Evolutionary conservation across 2,888 invertebrate genomes (phyloP), one percentile per base, ranked within the genome.

Genomic region (Emmelina monodactyla): DNA sequence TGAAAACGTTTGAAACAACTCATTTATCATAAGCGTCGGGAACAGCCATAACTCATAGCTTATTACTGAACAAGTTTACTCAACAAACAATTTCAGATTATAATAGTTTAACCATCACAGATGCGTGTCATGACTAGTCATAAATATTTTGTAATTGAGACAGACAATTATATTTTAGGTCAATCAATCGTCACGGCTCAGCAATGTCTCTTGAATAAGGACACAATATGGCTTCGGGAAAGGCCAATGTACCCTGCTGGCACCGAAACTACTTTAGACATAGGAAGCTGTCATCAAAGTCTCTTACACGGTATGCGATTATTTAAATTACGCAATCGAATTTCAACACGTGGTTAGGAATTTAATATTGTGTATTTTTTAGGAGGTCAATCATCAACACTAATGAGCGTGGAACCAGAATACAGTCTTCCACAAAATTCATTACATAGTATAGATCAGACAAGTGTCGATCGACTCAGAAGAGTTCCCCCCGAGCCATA

Each of bases 201-300:
- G 50, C 78, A 76, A 51, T 78, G 78, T 55, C 55, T 79, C 57
- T 66, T 79, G 61, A 78, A 79, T 66, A 79, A 79, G 60, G 78
- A 79, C 53, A 78, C 78, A 41, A 76, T 79, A 51, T 79, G 78
- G 78, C 55, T 79, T 34, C 61, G 78, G 45, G 78, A 79, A 34
- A 60, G 76, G 42, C 75, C 78, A 19, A 66, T 73, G 39, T 78
- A 76, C 46, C 67, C 70, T 16, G 54, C 75, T 14, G 64, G 71
- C 7, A 65, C 58, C 34, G 75, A 78, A 44, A 55, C 62, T 29
- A 57, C 59, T 44, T 48, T 73, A 40, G 75, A 76, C 37, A 62
- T 72, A 16, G 62, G 59, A 53, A 75, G 64, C 47, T 79, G 78
- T 53, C 78, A 79, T 51, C 78, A 78, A 46, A 73, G 70, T 48